phyloP scores from a whole-genome alignment of 1,140 invertebrate species.

The Heliothis subflexa region DNA sequence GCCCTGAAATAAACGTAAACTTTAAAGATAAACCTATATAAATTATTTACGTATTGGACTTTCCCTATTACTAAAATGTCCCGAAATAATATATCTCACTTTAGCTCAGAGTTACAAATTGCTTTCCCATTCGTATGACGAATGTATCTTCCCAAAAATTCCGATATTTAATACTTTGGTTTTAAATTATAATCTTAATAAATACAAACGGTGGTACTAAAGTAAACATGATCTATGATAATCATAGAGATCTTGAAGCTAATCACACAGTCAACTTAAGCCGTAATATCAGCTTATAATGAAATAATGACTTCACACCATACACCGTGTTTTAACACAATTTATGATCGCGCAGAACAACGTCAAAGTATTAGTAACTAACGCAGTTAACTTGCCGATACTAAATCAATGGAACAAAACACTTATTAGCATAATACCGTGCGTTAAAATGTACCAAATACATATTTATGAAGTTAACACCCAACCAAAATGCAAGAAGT shows the following conservation, averaged over 20 bases:
- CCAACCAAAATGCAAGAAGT: conserved; percentile 36
- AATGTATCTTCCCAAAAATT: no score
- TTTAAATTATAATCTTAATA: no score
- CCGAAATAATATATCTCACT: no score
- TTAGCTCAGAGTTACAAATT: no score
- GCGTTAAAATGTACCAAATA: conserved; percentile 49
- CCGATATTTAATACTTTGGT: no score
- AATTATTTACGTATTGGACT: neutral
- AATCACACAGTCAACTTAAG: neutral
- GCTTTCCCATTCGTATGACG: no score
- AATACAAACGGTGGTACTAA: no score
- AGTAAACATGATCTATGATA: neutral
- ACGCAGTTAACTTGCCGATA: conserved; percentile 3
- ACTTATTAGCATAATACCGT: conserved; percentile 18
- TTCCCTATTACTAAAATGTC: neutral
- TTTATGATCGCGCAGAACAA: conserved; percentile 8
- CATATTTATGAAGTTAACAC: conserved; percentile 49
- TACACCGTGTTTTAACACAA: neutral
- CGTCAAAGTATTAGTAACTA: neutral
- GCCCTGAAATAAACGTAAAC: conserved; percentile 1
- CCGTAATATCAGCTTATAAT: conserved; percentile 3
- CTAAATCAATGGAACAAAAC: conserved; percentile 51
- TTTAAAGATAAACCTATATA: neutral
- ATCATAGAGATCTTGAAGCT: neutral
- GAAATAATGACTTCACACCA: neutral